These are phyloP conservation scores for Acromyrmex heyeri DNA, from an alignment of 1,140 invertebrate genomes.

Conservation along the genomic window DNA sequence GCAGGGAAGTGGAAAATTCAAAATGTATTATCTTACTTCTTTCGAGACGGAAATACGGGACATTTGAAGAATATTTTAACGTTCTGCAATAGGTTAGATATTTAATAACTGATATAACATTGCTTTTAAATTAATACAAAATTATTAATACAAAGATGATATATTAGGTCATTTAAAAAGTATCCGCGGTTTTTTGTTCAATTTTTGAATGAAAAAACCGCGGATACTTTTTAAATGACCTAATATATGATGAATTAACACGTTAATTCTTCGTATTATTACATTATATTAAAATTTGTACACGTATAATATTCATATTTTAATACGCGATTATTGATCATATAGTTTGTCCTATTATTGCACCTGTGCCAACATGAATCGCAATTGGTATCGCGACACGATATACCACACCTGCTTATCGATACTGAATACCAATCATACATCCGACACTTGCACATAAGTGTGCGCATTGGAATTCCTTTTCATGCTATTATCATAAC, in stretches of 20 bases:
- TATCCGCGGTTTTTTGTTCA: no score
- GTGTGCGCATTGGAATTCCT: conserved; percentile 27
- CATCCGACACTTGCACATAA: conserved; percentile 16
- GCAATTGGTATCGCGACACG: neutral
- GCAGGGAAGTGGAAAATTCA: neutral
- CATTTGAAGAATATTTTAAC: neutral
- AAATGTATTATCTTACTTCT: conserved; percentile 15
- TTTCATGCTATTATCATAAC: conserved; percentile 54
- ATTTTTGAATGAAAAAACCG: no score
- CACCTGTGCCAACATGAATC: conserved; percentile 44
- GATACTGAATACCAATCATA: conserved; percentile 42
- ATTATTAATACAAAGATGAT: neutral
- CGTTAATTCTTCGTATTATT: neutral
- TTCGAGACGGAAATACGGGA: neutral
- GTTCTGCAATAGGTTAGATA: neutral
- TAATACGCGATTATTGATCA: conserved; percentile 23
- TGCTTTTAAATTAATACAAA: neutral
- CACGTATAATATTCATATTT: neutral
- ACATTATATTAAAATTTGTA: neutral
- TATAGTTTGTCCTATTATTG: conserved; percentile 35
- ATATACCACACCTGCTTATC: conserved; percentile 48
- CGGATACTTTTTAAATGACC: no score
- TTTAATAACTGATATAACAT: neutral
- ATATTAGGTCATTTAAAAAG: no score
- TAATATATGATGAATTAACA: neutral